Percentiles rank a stretch among this genome's conserved stretches.
Evolutionary conservation across 2,888 invertebrate genomes (phyloP).

Genomic region (Micropterix aruncella): DNA sequence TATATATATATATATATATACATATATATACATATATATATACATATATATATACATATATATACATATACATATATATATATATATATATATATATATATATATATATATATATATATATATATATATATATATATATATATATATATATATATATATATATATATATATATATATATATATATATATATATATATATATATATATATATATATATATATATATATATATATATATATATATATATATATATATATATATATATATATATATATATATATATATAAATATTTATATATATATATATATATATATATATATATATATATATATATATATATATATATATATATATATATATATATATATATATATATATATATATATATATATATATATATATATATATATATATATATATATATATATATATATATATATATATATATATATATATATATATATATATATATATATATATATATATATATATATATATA

Average conservation of each 20-base stretch:
- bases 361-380: background rate
- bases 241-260: background rate
- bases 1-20: background rate
- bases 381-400: background rate
- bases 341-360: background rate
- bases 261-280: background rate
- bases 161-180: background rate
- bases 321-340: background rate
- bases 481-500: background rate
- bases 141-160: background rate
- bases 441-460: background rate
- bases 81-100: background rate
- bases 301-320: background rate
- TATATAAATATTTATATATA: background rate
- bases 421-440: background rate
- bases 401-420: background rate
- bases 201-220: background rate
- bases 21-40: background rate
- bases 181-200: background rate
- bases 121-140: background rate
- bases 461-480: background rate
- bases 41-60: background rate
- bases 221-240: background rate
- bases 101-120: background rate
- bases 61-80: background rate